These are phyloP conservation scores for Cossypha heuglini DNA, from an alignment of 2,797 vertebrate genomes.

Conservation along the genomic window DNA sequence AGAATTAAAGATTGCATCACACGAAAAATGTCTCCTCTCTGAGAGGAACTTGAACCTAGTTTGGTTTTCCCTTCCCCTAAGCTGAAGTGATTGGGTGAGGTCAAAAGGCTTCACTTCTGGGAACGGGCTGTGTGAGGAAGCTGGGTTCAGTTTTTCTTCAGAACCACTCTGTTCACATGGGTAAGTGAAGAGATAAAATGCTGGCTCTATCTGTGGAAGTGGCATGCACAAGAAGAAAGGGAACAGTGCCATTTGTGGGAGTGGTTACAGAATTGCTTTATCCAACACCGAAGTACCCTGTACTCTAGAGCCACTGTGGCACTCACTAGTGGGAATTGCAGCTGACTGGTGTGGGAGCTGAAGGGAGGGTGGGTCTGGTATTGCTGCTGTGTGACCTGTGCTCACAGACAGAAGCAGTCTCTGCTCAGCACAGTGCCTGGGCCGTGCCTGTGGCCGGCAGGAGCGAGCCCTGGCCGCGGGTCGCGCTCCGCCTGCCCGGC, in stretches of 20 bases:
- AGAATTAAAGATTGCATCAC: background rate
- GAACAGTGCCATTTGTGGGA: background rate
- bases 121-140: background rate
- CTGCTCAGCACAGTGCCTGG: background rate
- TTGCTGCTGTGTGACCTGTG: background rate
- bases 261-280: background rate
- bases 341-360: rapidly evolving
- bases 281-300: background rate
- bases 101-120: background rate
- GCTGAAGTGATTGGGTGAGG: background rate
- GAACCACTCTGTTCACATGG: background rate
- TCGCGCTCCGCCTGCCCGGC: rapidly evolving
- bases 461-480: background rate
- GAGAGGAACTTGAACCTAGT: background rate
- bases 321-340: background rate
- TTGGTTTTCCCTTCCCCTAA: background rate
- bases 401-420: background rate
- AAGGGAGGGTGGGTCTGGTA: background rate
- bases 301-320: background rate
- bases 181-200: background rate
- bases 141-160: background rate
- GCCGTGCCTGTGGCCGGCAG: background rate
- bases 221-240: rapidly evolving
- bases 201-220: background rate
- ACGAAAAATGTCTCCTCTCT: background rate